These are phyloP conservation scores for Lapara coniferarum DNA, from an alignment of 2,888 invertebrate genomes.

Conservation along the genomic window DNA sequence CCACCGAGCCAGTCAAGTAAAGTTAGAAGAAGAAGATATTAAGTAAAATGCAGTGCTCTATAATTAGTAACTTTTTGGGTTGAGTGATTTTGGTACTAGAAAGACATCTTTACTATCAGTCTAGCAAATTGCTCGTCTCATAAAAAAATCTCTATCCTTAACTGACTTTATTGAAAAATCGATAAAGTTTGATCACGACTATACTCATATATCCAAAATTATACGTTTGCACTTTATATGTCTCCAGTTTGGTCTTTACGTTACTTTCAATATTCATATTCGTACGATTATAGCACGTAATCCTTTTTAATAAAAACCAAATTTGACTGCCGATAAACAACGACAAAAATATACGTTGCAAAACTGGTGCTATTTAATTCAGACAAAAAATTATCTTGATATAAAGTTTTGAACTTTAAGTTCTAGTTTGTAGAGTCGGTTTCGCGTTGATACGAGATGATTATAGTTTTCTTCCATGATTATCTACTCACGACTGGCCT, in stretches of 20 bases:
- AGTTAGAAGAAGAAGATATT: no score
- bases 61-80: background rate
- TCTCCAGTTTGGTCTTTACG: slow-evolving; percentile 27
- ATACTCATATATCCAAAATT: slow-evolving; percentile 7
- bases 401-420: slow-evolving; percentile 22
- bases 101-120: no score
- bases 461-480: slow-evolving; percentile 38
- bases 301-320: background rate
- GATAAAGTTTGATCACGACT: background rate
- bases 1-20: no score
- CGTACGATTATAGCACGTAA: background rate
- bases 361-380: slow-evolving; percentile 43
- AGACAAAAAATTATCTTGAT: slow-evolving; percentile 13
- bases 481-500: slow-evolving; percentile 46
- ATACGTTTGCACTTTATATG: slow-evolving; percentile 26
- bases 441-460: slow-evolving; percentile 29
- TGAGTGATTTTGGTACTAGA: background rate
- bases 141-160: background rate
- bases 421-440: slow-evolving; percentile 33
- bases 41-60: background rate
- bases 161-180: background rate
- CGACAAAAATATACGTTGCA: slow-evolving; percentile 30
- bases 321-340: slow-evolving; percentile 9
- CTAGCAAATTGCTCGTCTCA: background rate
- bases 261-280: slow-evolving; percentile 3